phyloP scores from a whole-genome alignment of 2,888 invertebrate genomes.

The Drosophila nr. fundita region DNA sequence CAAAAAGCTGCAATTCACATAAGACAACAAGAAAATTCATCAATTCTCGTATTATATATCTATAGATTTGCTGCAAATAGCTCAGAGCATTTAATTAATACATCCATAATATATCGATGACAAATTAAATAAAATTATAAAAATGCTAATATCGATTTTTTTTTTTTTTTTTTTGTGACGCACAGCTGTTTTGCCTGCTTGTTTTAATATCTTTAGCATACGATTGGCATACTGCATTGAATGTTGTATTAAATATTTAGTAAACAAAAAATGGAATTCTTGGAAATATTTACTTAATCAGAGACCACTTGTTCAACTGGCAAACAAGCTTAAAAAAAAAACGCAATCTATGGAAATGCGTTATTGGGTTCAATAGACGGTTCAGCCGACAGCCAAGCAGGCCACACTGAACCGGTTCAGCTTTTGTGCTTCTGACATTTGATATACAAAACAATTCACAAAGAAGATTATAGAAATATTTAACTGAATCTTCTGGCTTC shows the following conservation, averaged over 20 bases:
- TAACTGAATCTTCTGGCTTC: neutral
- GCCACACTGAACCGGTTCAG: neutral
- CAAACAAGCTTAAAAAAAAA: neutral
- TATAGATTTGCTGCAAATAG: neutral
- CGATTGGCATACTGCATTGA: neutral
- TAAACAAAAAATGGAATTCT: neutral
- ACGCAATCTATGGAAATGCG: neutral
- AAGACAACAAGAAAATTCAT: neutral
- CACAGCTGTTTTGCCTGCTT: neutral
- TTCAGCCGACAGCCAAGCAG: neutral
- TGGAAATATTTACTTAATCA: neutral
- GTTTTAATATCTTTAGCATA: neutral
- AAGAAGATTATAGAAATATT: neutral
- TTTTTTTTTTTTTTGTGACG: neutral
- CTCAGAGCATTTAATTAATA: neutral
- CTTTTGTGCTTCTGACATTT: neutral
- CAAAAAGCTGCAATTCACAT: slow-evolving; percentile 87
- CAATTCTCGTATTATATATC: neutral
- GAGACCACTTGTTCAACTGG: neutral
- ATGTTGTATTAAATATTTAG: neutral
- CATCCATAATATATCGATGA: neutral
- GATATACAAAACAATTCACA: neutral
- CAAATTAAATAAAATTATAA: neutral
- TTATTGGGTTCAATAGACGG: neutral
- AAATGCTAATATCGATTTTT: neutral